Conservation (phyloP, 2,888 invertebrate species). For the Parasteatoda lunata region DNA sequence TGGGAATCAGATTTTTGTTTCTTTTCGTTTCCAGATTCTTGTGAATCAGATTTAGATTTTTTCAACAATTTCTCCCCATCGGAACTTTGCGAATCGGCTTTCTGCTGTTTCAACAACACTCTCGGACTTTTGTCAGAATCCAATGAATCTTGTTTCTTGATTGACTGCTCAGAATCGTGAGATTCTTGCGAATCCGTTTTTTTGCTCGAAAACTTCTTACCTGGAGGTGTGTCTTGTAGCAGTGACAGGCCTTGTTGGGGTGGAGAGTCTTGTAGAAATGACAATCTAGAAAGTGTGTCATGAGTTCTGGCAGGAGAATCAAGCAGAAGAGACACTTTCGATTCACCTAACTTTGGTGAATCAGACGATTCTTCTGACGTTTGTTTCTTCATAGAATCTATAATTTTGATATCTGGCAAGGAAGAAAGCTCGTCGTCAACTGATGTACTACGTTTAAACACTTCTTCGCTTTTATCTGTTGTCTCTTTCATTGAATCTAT, state of each 20-base stretch:
- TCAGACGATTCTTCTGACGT: slow-evolving; percentile 53
- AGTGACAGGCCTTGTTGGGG: slow-evolving; percentile 40
- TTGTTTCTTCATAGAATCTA: slow-evolving; percentile 24
- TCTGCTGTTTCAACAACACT: slow-evolving; percentile 22
- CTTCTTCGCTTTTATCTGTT: slow-evolving; percentile 55
- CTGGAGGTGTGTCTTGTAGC: slow-evolving; percentile 39
- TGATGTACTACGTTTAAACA: slow-evolving; percentile 24
- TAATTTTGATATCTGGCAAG: slow-evolving; percentile 37
- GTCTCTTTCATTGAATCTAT: slow-evolving; percentile 53
- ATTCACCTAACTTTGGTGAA: slow-evolving; percentile 47
- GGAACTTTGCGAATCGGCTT: slow-evolving; percentile 17
- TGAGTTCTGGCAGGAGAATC: slow-evolving; percentile 53
- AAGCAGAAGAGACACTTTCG: slow-evolving; percentile 27
- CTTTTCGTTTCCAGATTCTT: slow-evolving; percentile 36
- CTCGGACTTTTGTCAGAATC: slow-evolving; percentile 28
- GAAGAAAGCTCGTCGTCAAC: slow-evolving; percentile 43
- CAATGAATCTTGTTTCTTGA: slow-evolving; percentile 34
- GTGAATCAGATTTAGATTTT: slow-evolving; percentile 36
- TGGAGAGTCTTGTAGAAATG: slow-evolving; percentile 44
- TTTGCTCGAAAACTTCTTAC: background rate
- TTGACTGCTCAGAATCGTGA: slow-evolving; percentile 38
- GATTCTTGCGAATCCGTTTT: slow-evolving; percentile 57
- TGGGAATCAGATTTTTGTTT: slow-evolving; percentile 62
- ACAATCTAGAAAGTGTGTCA: slow-evolving; percentile 46
- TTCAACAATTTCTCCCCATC: background rate